phyloP scores from a whole-genome alignment of 2,113 vertebrate species.

The Strigops habroptila region DNA sequence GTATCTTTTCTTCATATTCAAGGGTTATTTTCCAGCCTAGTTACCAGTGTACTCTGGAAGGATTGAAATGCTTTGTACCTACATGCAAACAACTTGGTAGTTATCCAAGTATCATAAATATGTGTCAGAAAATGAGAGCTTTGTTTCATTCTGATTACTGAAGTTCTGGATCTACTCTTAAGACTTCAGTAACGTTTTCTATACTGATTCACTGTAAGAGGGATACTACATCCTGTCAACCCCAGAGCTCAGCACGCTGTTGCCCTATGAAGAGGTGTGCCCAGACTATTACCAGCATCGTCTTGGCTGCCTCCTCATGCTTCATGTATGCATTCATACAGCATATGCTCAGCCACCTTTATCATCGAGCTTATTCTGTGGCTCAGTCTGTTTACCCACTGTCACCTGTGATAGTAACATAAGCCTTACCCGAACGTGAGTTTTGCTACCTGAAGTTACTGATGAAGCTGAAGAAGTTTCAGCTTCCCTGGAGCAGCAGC shows the following conservation, averaged over 20 bases:
- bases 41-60: background rate
- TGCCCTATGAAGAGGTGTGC: background rate
- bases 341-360: background rate
- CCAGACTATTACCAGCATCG: background rate
- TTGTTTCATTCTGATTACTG: background rate
- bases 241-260: rapidly evolving
- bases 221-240: background rate
- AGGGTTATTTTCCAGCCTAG: background rate
- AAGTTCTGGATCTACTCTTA: background rate
- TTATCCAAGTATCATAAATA: background rate
- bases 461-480: background rate
- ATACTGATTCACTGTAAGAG: background rate
- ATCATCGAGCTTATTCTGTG: rapidly evolving
- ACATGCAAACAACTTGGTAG: background rate
- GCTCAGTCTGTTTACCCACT: background rate
- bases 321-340: background rate
- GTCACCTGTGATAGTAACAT: background rate
- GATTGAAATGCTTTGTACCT: background rate
- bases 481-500: background rate
- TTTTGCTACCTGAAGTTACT: background rate
- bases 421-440: background rate
- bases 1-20: background rate
- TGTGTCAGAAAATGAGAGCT: background rate
- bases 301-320: background rate
- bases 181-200: background rate